Conservation (phyloP, 2,888 invertebrate species). For the Electrophaes corylata region DNA sequence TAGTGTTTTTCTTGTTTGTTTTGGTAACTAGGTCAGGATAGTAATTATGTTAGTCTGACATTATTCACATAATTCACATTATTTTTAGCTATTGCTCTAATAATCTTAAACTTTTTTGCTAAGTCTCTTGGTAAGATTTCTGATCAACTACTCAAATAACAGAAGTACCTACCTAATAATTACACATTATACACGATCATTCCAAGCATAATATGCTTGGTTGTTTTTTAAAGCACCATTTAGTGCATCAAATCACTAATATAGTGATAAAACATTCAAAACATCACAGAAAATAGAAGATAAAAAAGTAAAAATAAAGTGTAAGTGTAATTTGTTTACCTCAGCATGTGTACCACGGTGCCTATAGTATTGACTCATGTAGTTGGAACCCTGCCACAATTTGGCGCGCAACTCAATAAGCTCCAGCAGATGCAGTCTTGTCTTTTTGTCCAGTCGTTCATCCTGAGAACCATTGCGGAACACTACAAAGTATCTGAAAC, state of each 20-base stretch:
- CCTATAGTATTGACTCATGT: constrained; percentile 93
- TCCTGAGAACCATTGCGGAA: constrained; percentile 96
- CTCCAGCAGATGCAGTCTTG: constrained; percentile 94
- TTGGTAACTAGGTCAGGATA: constrained; percentile 45
- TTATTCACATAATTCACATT: constrained; percentile 38
- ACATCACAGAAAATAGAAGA: neutral
- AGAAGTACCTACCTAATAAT: no score
- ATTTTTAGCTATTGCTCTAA: constrained; percentile 32
- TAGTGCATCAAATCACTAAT: neutral
- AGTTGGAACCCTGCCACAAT: constrained; percentile 94
- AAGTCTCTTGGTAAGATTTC: neutral
- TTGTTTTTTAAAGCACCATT: no score
- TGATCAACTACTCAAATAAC: neutral
- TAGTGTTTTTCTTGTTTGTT: constrained; percentile 35
- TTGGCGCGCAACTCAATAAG: constrained; percentile 96
- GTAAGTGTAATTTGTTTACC: constrained; percentile 50
- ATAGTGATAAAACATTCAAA: neutral
- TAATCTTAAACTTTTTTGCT: no score
- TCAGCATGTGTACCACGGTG: constrained; percentile 86
- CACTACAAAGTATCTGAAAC: constrained; percentile 90
- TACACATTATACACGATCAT: no score
- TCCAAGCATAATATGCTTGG: no score
- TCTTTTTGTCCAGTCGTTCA: constrained; percentile 92
- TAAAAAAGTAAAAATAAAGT: neutral
- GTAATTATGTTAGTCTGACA: constrained; percentile 36